Percentiles rank a stretch among this genome's conserved stretches.
These are phyloP conservation scores for Azorinus chamasolen DNA, from an alignment of 2,888 invertebrate genomes.

Conservation along the genomic window DNA sequence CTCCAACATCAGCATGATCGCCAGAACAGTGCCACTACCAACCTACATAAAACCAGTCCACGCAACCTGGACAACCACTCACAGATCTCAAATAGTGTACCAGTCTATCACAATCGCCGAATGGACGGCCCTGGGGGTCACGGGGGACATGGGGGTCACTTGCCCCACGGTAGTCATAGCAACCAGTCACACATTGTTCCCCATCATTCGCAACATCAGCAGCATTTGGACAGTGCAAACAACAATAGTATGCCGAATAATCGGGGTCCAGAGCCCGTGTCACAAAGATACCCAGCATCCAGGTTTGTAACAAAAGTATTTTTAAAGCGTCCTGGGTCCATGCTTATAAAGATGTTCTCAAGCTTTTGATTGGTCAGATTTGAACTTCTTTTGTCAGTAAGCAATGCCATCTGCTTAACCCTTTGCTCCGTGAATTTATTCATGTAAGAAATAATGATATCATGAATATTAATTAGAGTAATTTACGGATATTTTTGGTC, in stretches of 20 bases:
- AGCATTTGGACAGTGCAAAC: slow-evolving; percentile 51
- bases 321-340: too few relatives aligned
- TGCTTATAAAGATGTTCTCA: too few relatives aligned
- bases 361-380: too few relatives aligned
- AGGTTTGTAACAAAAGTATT: too few relatives aligned
- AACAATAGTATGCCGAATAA: slow-evolving; percentile 13
- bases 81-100: slow-evolving; percentile 60
- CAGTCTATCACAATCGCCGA: slow-evolving; percentile 42
- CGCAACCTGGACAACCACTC: slow-evolving; percentile 60
- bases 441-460: too few relatives aligned
- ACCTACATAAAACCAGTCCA: slow-evolving; percentile 74
- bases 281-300: background rate
- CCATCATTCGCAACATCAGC: slow-evolving; percentile 18
- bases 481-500: too few relatives aligned
- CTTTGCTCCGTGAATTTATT: too few relatives aligned
- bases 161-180: slow-evolving; percentile 36
- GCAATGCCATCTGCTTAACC: too few relatives aligned
- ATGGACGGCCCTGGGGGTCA: slow-evolving; percentile 12
- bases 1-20: slow-evolving; percentile 58
- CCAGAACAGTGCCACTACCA: slow-evolving; percentile 40
- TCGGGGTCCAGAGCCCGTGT: slow-evolving; percentile 4
- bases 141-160: slow-evolving; percentile 25
- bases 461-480: too few relatives aligned
- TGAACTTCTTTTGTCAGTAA: too few relatives aligned
- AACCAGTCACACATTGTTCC: slow-evolving; percentile 18